Conservation (phyloP, 2,113 vertebrate genomes). For the Chionomys nivalis region DNA sequence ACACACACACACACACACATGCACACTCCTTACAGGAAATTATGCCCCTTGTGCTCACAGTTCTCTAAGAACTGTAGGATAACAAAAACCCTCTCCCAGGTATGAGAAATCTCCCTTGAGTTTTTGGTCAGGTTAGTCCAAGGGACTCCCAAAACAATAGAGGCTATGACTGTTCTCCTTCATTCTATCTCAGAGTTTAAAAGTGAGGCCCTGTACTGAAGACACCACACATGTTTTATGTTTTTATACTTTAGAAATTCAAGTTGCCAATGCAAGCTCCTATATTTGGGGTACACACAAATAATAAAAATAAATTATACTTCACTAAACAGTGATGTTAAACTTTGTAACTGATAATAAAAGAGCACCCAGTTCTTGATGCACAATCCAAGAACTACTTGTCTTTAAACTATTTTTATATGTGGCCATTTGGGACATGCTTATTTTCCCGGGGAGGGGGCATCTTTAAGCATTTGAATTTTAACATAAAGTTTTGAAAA, state of each 20-base stretch:
- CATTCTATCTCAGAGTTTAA: neutral
- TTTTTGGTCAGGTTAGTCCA: neutral
- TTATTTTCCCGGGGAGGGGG: neutral
- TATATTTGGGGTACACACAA: neutral
- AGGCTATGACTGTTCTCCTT: neutral
- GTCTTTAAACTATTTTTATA: slow-evolving; percentile 36
- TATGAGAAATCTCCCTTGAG: neutral
- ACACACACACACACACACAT: neutral
- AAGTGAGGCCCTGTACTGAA: neutral
- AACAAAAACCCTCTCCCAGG: neutral
- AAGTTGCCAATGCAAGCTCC: neutral
- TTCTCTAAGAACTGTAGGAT: neutral
- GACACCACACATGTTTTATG: neutral
- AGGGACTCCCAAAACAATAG: neutral
- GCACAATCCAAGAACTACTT: neutral
- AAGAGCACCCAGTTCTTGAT: neutral
- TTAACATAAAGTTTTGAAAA: slow-evolving; percentile 2
- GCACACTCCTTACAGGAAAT: neutral
- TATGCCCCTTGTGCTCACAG: neutral
- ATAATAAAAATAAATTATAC: neutral
- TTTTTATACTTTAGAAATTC: neutral
- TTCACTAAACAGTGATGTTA: neutral
- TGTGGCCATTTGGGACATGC: neutral
- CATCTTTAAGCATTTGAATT: slow-evolving; percentile 1
- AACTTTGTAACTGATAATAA: neutral